These are phyloP conservation scores for Nomada ferruginata DNA, from an alignment of 2,888 invertebrate genomes.

Conservation along the genomic window DNA sequence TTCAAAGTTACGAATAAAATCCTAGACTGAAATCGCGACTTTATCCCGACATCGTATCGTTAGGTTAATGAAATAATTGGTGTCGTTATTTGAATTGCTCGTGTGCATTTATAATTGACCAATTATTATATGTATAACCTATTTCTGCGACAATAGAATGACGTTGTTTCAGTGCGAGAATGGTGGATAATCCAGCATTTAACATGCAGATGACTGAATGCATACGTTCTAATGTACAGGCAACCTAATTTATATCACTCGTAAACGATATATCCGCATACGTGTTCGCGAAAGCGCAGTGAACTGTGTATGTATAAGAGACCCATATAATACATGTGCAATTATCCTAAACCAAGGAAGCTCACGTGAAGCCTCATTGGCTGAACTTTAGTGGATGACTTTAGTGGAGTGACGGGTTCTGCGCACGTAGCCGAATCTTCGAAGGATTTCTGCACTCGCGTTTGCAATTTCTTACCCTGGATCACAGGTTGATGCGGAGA, in stretches of 20 bases:
- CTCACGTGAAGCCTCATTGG: conserved; percentile 3
- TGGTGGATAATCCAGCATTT: background rate
- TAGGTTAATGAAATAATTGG: conserved; percentile 35
- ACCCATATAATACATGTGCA: background rate
- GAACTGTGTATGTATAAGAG: background rate
- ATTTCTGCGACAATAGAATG: background rate
- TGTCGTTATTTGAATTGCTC: background rate
- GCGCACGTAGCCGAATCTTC: no score
- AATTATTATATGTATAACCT: background rate
- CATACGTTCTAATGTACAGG: background rate
- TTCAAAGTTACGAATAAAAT: no score
- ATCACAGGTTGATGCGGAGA: background rate
- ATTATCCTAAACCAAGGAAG: conserved; percentile 16
- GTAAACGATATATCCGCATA: background rate
- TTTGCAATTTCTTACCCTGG: background rate
- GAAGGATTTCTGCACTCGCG: background rate
- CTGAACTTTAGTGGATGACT: conserved; percentile 6
- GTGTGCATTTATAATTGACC: background rate
- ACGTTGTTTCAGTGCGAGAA: background rate
- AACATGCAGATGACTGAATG: background rate
- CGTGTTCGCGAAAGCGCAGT: background rate
- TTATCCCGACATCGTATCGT: background rate
- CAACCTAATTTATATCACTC: background rate
- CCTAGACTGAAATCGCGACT: background rate
- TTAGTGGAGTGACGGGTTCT: background rate